Evolutionary conservation across 1,140 invertebrate genomes (phyloP).

Genomic region (Drosophila fuyamai): DNA sequence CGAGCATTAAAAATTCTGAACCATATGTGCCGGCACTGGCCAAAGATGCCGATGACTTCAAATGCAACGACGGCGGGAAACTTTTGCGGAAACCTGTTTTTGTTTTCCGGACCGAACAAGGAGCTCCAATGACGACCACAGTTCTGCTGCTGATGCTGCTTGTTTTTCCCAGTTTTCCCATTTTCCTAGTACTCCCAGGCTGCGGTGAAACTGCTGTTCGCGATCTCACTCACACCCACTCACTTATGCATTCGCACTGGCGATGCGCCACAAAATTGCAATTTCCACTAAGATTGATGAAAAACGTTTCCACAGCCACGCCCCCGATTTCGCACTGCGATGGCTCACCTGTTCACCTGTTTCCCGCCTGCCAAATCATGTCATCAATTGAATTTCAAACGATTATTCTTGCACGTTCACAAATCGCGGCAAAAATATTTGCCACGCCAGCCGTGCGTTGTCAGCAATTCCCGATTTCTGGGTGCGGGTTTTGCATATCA

Average conservation of each 20-base stretch:
- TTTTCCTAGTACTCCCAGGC: conserved; percentile 1
- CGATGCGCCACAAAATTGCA: conserved; percentile 62
- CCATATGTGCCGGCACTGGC: conserved; percentile 28
- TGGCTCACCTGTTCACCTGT: conserved; percentile 36
- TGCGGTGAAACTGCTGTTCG: conserved; percentile 11
- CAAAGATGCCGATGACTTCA: conserved; percentile 41
- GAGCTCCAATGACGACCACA: conserved; percentile 33
- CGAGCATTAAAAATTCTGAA: conserved; percentile 47
- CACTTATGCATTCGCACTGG: conserved; percentile 71
- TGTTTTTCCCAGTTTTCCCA: conserved; percentile 46
- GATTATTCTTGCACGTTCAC: conserved; percentile 78
- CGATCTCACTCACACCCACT: conserved; percentile 28
- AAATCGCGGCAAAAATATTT: conserved; percentile 76
- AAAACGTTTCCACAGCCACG: conserved; percentile 62
- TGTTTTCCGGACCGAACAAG: conserved; percentile 48
- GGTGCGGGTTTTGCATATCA: conserved; percentile 49
- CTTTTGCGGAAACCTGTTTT: conserved; percentile 47
- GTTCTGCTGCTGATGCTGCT: conserved; percentile 22
- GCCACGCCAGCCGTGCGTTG: conserved; percentile 45
- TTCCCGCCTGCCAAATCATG: conserved; percentile 71
- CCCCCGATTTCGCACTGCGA: conserved; percentile 8
- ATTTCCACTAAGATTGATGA: conserved; percentile 83
- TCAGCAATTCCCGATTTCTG: conserved; percentile 34
- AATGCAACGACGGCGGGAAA: conserved; percentile 39
- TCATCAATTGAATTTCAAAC: conserved; percentile 82